A percentile compares a stretch with the other conserved stretches of the same genome.
phyloP scores from a whole-genome alignment of 2,888 invertebrate species.

The Clivina fossor region DNA sequence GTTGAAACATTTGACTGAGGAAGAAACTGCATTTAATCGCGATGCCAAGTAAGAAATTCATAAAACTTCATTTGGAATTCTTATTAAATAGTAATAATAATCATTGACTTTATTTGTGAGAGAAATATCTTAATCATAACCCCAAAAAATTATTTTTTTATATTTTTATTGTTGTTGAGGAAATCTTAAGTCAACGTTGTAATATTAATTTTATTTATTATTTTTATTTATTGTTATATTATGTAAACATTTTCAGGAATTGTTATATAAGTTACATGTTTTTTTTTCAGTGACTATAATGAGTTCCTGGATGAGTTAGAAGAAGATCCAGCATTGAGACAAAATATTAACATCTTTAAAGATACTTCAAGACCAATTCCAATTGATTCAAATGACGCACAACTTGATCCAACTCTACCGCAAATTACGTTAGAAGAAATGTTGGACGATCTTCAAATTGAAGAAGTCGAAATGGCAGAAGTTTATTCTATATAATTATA shows the following conservation, averaged over 20 bases:
- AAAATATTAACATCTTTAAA: slow-evolving; percentile 92
- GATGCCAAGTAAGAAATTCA: slow-evolving; percentile 58
- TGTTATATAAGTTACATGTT: background rate
- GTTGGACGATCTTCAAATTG: slow-evolving; percentile 85
- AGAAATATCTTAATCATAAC: too few species aligned
- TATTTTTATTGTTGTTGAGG: too few species aligned
- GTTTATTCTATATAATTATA: slow-evolving; percentile 10
- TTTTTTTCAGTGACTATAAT: slow-evolving; percentile 75
- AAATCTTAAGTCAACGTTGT: too few species aligned
- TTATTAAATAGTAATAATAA: slow-evolving; percentile 1
- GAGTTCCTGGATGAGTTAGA: slow-evolving; percentile 97
- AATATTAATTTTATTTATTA: too few species aligned
- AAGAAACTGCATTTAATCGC: slow-evolving; percentile 63
- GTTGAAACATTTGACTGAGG: slow-evolving; percentile 80
- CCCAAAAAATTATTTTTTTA: too few species aligned
- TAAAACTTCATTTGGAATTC: slow-evolving; percentile 14
- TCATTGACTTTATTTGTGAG: too few species aligned
- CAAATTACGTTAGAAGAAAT: slow-evolving; percentile 87
- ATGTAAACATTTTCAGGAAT: too few species aligned
- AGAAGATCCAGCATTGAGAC: slow-evolving; percentile 86
- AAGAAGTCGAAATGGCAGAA: slow-evolving; percentile 77
- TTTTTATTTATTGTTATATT: too few species aligned
- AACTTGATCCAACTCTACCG: slow-evolving; percentile 63
- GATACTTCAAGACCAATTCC: slow-evolving; percentile 58
- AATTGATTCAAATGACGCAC: slow-evolving; percentile 60